Conservation (phyloP, 2,888 invertebrate species). For the Stenotaenia linearis region DNA sequence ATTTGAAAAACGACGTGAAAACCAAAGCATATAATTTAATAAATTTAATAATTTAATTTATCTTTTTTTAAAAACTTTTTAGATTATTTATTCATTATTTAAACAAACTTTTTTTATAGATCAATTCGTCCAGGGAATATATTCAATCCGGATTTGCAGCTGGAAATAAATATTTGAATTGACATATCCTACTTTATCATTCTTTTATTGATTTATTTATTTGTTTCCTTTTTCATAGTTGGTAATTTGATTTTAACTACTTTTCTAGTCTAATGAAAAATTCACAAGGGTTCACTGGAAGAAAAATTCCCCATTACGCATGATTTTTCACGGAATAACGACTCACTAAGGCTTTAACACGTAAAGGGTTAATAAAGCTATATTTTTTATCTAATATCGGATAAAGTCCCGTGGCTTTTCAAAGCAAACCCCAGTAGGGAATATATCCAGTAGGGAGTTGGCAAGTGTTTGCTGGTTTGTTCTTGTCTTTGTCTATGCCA, state of each 20-base stretch:
- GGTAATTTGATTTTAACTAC: not conserved
- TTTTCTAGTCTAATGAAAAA: not conserved
- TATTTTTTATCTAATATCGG: not conserved
- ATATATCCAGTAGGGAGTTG: conserved; percentile 10
- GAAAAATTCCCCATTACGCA: not conserved
- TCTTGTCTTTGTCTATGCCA: not conserved
- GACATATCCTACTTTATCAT: not conserved
- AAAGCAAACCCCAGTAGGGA: not conserved
- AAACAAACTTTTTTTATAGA: not conserved
- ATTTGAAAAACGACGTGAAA: not conserved
- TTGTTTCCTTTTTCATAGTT: not conserved
- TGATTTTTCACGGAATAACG: not conserved
- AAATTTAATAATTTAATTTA: not conserved
- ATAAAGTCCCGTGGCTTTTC: not conserved
- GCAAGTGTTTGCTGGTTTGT: not conserved
- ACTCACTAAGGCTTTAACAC: not conserved
- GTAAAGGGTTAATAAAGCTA: not conserved
- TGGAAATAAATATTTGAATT: not conserved
- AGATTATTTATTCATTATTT: too few relatives aligned
- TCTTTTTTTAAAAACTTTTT: too few relatives aligned
- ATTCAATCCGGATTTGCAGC: not conserved
- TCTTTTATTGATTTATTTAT: not conserved
- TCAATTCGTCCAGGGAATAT: not conserved
- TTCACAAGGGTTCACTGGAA: not conserved
- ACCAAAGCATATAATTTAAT: not conserved